Conservation (phyloP, 2,888 invertebrate genomes). For the Perizoma flavofasciatum region DNA sequence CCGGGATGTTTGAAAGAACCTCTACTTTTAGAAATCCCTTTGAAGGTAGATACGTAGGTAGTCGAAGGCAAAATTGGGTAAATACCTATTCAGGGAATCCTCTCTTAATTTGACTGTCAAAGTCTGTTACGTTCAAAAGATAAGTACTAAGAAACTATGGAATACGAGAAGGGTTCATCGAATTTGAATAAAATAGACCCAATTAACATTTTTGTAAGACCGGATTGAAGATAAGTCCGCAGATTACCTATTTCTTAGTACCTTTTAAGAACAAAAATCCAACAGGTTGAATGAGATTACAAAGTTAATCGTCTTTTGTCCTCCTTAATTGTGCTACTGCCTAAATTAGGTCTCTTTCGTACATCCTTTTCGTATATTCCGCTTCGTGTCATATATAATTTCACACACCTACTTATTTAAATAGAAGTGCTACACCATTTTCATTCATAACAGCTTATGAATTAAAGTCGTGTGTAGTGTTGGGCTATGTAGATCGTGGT, state of each 20-base stretch:
- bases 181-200: no score
- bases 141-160: no score
- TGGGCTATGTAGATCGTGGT: conserved; percentile 20
- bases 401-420: conserved; percentile 17
- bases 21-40: no score
- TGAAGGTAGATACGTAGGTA: no score
- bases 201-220: no score
- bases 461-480: conserved; percentile 20
- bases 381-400: conserved; percentile 33
- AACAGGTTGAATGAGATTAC: conserved; percentile 19
- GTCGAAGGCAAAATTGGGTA: no score
- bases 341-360: conserved; percentile 42
- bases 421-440: conserved; percentile 10
- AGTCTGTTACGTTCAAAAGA: no score
- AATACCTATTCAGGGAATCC: no score
- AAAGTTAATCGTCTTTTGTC: conserved; percentile 43
- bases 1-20: conserved; percentile 5
- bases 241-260: background rate
- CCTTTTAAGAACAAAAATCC: background rate
- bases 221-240: background rate
- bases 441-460: conserved; percentile 19
- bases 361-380: conserved; percentile 44
- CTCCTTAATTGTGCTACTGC: conserved; percentile 33
- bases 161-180: no score
- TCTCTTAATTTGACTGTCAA: no score